These are phyloP conservation scores for Otus scops DNA, from an alignment of 2,797 vertebrate genomes.

Conservation along the genomic window DNA sequence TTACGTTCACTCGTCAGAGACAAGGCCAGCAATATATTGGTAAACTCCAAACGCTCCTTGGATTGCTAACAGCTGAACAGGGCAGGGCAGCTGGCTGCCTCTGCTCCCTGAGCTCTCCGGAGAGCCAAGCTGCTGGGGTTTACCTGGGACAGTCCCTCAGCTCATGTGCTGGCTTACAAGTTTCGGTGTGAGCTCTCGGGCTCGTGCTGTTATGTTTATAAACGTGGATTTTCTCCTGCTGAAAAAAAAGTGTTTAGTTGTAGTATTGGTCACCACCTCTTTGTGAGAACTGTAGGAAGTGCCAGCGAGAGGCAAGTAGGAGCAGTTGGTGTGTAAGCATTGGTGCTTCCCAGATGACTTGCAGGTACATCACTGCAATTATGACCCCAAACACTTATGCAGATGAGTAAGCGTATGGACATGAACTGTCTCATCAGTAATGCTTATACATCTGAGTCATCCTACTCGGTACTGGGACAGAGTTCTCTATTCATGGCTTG, in stretches of 20 bases:
- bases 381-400: constrained; percentile 34
- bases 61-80: neutral
- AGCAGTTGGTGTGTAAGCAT: neutral
- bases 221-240: neutral
- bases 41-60: neutral
- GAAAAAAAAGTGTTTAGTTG: neutral
- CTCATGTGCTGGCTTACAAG: neutral
- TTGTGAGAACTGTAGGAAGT: neutral
- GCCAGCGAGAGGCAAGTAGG: neutral
- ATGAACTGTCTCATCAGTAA: constrained; percentile 36
- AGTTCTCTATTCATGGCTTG: neutral
- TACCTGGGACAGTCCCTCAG: neutral
- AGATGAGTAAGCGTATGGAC: constrained; percentile 42
- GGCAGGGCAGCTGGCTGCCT: neutral
- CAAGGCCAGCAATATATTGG: neutral
- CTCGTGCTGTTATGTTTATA: neutral
- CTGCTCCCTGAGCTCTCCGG: neutral
- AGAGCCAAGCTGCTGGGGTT: neutral
- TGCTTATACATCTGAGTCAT: constrained; percentile 35
- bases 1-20: neutral
- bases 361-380: constrained; percentile 29
- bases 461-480: neutral
- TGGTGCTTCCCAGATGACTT: constrained; percentile 37
- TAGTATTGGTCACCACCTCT: neutral
- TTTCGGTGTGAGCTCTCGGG: fast-evolving